A percentile compares a stretch with the other conserved stretches of the same genome.
Conservation (phyloP, 2,888 invertebrate genomes). For the Hanleya hanleyi region DNA sequence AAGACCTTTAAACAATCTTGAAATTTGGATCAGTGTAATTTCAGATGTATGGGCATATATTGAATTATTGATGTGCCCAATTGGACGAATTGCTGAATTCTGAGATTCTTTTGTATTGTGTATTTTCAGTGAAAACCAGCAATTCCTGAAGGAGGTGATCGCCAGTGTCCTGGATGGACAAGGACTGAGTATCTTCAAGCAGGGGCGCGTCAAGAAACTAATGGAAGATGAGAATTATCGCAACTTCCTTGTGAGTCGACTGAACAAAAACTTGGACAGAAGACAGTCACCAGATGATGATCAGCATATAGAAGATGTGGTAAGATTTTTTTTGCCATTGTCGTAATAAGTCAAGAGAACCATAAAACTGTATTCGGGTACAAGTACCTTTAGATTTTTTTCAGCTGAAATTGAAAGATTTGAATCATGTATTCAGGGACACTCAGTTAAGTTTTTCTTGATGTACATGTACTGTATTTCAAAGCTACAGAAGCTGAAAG, state of each 20-base stretch:
- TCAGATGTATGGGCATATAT: neutral
- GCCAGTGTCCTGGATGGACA: slow-evolving; percentile 91
- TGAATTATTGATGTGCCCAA: no score
- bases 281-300: slow-evolving; percentile 90
- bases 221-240: slow-evolving; percentile 99
- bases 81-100: no score
- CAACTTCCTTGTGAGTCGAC: slow-evolving; percentile 93
- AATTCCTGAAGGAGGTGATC: slow-evolving; percentile 92
- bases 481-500: no score
- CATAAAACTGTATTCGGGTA: no score
- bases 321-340: no score
- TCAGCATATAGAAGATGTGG: slow-evolving; percentile 95
- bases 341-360: no score
- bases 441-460: no score
- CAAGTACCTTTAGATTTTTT: no score
- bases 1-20: neutral
- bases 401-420: no score
- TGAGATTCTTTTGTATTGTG: slow-evolving; percentile 3
- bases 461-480: no score
- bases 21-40: no score
- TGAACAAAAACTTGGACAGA: slow-evolving; percentile 93
- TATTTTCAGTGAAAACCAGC: slow-evolving; percentile 85
- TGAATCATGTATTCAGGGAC: no score
- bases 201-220: slow-evolving; percentile 92
- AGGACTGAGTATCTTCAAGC: slow-evolving; percentile 96